Percentiles rank a stretch among this genome's conserved stretches.
phyloP scores from a whole-genome alignment of 2,797 vertebrate species.

The Prunella strophiata region DNA sequence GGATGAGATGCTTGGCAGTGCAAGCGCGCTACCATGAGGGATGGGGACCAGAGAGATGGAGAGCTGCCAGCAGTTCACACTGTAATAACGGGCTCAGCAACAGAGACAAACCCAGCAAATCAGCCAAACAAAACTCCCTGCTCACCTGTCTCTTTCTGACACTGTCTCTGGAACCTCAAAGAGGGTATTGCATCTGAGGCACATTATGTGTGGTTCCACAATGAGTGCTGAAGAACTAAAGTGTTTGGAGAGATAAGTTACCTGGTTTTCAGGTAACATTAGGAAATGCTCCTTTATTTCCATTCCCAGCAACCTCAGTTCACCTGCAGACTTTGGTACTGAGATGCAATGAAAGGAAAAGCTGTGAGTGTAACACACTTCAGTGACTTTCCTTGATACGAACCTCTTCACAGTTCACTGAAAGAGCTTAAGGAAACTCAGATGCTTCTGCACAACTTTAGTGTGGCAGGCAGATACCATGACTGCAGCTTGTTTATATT shows the following conservation, averaged over 20 bases:
- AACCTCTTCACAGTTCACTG: conserved; percentile 37
- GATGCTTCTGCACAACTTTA: conserved; percentile 26
- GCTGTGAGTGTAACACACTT: neutral
- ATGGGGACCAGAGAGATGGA: neutral
- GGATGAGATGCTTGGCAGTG: neutral
- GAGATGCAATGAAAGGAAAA: conserved; percentile 32
- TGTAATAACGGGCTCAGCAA: neutral
- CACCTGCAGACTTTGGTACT: neutral
- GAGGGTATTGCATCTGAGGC: neutral
- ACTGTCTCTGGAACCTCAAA: neutral
- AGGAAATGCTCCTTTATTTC: neutral
- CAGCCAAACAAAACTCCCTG: neutral
- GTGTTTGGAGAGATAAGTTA: neutral
- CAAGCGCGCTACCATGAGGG: rapidly evolving
- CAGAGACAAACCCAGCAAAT: neutral
- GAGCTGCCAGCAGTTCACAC: neutral
- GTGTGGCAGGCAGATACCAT: conserved; percentile 19
- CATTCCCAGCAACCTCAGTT: neutral
- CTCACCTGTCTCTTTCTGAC: neutral
- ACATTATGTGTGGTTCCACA: neutral
- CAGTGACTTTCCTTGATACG: neutral
- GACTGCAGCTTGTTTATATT: conserved; percentile 59
- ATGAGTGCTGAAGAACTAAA: neutral
- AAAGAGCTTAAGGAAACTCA: neutral
- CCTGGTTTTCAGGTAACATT: neutral